Evolutionary conservation across 2,797 vertebrate genomes (phyloP), one percentile per base, ranked within the genome.

Genomic region (Pseudomugil gertrudae): DNA sequence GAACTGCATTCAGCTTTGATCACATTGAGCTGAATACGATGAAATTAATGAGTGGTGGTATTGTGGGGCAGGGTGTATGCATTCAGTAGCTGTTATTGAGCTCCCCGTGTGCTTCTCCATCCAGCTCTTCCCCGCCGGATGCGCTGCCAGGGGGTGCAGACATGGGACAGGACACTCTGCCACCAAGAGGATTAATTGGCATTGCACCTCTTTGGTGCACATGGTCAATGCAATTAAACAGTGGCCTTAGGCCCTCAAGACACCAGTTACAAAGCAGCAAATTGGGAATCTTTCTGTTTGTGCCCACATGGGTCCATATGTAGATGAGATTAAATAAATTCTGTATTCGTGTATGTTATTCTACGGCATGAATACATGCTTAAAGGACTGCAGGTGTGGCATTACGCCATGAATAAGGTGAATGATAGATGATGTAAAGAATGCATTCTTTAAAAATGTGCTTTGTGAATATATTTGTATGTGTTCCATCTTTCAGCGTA

Each of bases 191-290:
- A 91, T 92, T 94, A 92, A 93, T 89, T 93, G 90, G 80, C 87
- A 86, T 87, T 87, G 80, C 89, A 86, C 87, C 88, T 91, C 83
- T 85, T 89, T 86, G 79, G 82, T 85, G 85, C 71, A 80, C 83
- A 84, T 76, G 82, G 86, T 85, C 85, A 81, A 87, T 87, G 88
- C 88, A 93, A 93, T 93, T 93, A 93, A 92, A 93, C 89, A 66
- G 84, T 92, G 84, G 89, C 91, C 91, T 59, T 74, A 80, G 92
- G 92, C 85, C 82, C 57, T 81, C 62, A 48, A 82, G 64, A 78
- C 82, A 83, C 84, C 63, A 33, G 72, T 69, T 87, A 91, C 85
- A 85, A 84, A 84, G 79, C 81, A 74, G 80, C 80, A 86, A 87
- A 87, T 86, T 84, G 66, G 69, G 60, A 60, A 68, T 68, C 79